Evolutionary conservation across 2,888 invertebrate genomes (phyloP).

Genomic region (Trissolcus brochymenae): DNA sequence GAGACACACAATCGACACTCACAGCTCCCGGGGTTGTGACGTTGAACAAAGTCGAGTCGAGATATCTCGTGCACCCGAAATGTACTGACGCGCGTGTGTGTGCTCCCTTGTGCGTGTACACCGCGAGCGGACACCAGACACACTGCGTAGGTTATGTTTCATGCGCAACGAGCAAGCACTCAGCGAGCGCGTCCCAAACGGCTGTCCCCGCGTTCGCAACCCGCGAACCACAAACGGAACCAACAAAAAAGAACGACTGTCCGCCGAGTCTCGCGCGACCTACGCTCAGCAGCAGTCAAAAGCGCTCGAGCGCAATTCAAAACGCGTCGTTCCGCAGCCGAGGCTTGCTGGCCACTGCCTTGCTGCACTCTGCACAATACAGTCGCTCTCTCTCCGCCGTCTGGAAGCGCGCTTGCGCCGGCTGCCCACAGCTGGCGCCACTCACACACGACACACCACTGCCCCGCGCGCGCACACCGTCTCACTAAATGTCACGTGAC

Average conservation of each 20-base stretch:
- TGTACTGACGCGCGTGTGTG: conserved; percentile 4
- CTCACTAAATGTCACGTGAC: conserved; percentile 18
- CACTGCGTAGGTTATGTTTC: conserved; percentile 41
- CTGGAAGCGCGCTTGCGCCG: conserved; percentile 10
- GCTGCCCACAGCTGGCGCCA: conserved; percentile 15
- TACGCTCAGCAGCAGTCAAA: conserved; percentile 44
- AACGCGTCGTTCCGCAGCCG: conserved; percentile 50
- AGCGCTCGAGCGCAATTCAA: conserved; percentile 20
- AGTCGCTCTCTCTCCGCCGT: background rate
- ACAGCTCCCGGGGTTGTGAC: background rate
- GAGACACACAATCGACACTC: conserved; percentile 12
- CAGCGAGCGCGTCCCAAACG: background rate
- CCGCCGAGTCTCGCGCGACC: conserved; percentile 51
- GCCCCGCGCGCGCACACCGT: conserved; percentile 12
- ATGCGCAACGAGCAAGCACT: conserved; percentile 3
- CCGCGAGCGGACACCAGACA: conserved; percentile 6
- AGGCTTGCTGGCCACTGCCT: conserved; percentile 59
- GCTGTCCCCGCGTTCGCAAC: conserved; percentile 12
- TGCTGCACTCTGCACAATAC: no score
- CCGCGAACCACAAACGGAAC: conserved; percentile 29
- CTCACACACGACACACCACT: background rate
- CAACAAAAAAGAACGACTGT: conserved; percentile 48
- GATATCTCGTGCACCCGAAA: background rate
- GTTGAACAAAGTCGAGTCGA: conserved; percentile 2
- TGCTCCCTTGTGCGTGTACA: conserved; percentile 3